Percentiles rank a stretch among this genome's conserved stretches.
Evolutionary conservation across 2,888 invertebrate genomes (phyloP).

Genomic region (Biston stratarius): DNA sequence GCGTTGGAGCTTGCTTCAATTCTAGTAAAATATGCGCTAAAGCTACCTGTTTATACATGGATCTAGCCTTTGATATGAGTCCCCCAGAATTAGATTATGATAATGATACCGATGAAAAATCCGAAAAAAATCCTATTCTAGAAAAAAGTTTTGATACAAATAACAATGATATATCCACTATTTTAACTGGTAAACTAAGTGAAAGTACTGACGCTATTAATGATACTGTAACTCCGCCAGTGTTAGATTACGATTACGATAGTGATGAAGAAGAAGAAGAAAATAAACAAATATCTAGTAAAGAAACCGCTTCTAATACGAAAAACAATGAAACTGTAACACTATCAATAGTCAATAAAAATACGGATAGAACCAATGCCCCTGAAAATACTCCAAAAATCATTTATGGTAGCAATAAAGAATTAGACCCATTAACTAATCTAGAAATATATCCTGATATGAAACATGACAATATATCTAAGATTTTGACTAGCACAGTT

Average conservation of each 20-base stretch:
- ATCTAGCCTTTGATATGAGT: neutral
- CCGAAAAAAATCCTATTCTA: neutral
- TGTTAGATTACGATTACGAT: slow-evolving; percentile 17
- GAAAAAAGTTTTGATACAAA: neutral
- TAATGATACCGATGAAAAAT: neutral
- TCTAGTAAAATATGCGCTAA: slow-evolving; percentile 16
- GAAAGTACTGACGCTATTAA: neutral
- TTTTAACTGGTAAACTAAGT: neutral
- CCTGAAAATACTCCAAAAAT: neutral
- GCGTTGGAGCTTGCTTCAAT: slow-evolving; percentile 26
- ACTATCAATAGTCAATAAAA: neutral
- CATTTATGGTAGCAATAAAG: neutral
- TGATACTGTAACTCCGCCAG: neutral
- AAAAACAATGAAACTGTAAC: neutral
- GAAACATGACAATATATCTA: neutral
- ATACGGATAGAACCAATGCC: neutral
- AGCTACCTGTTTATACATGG: slow-evolving; percentile 13
- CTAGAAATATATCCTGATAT: neutral
- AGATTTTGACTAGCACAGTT: neutral
- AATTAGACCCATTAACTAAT: neutral
- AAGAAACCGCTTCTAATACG: neutral
- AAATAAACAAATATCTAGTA: neutral
- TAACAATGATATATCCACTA: neutral
- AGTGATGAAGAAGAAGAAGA: slow-evolving; percentile 5
- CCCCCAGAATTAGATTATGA: slow-evolving; percentile 4